Conservation (phyloP, 1,140 invertebrate species). For the Drosophila willistoni region DNA sequence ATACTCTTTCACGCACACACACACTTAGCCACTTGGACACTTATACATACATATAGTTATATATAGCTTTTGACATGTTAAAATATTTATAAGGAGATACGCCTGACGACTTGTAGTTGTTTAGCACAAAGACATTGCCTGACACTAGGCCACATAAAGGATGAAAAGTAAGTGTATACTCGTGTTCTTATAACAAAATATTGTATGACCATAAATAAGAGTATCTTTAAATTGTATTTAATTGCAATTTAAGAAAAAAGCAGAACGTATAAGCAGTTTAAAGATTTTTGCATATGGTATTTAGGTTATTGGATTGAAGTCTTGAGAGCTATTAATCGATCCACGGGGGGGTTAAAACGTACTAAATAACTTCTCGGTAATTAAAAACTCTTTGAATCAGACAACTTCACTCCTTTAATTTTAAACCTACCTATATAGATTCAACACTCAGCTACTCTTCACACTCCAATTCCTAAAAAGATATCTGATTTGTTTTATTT, state of each 20-base stretch:
- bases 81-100: constrained; percentile 50
- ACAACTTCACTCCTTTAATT: no score
- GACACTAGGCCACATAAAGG: constrained; percentile 50
- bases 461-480: no score
- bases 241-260: neutral
- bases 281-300: no score
- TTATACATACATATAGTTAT: neutral
- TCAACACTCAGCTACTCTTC: no score
- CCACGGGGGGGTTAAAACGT: no score
- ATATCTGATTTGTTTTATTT: no score
- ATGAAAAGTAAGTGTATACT: constrained; percentile 28
- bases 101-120: constrained; percentile 32
- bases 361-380: no score
- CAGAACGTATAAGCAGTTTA: no score
- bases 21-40: neutral
- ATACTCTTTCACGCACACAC: constrained; percentile 16
- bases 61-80: constrained; percentile 40
- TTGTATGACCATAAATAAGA: constrained; percentile 18
- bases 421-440: no score
- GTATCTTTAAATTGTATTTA: neutral
- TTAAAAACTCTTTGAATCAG: no score
- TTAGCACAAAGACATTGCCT: constrained; percentile 38
- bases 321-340: no score
- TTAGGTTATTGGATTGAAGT: no score
- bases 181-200: constrained; percentile 18